A percentile compares a stretch with the other conserved stretches of the same genome.
Conservation (phyloP, 2,797 vertebrate species). For the Bryconaethiops microstoma region DNA sequence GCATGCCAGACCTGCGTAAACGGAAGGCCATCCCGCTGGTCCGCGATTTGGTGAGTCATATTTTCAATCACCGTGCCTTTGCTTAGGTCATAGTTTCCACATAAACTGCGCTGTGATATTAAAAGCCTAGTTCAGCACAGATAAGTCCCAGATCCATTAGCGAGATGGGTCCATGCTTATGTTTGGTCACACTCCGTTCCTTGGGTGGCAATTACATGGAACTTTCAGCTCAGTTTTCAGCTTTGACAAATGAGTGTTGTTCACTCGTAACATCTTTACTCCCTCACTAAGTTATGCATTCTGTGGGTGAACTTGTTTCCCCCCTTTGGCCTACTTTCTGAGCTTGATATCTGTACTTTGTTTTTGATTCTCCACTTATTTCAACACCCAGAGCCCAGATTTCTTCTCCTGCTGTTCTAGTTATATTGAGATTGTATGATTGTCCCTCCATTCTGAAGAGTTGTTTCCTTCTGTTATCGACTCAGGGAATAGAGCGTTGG, state of each 20-base stretch:
- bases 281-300: background rate
- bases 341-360: slow-evolving; percentile 14
- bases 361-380: background rate
- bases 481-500: background rate
- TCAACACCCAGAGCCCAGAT: background rate
- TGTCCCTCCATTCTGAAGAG: background rate
- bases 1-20: slow-evolving; percentile 99
- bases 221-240: slow-evolving; percentile 27
- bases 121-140: slow-evolving; percentile 15
- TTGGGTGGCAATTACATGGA: slow-evolving; percentile 19
- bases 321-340: slow-evolving; percentile 24
- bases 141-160: background rate
- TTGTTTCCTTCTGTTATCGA: background rate
- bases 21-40: slow-evolving; percentile 97
- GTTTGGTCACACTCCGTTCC: background rate
- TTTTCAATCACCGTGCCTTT: slow-evolving; percentile 20
- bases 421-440: background rate
- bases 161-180: background rate
- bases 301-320: background rate
- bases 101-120: slow-evolving; percentile 5
- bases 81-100: background rate
- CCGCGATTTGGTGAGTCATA: slow-evolving; percentile 93
- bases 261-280: background rate
- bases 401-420: background rate
- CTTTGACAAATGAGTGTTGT: background rate